Percentiles rank a stretch among this genome's conserved stretches.
Evolutionary conservation across 1,140 invertebrate genomes (phyloP).

Genomic region (Coenobita brevimanus): DNA sequence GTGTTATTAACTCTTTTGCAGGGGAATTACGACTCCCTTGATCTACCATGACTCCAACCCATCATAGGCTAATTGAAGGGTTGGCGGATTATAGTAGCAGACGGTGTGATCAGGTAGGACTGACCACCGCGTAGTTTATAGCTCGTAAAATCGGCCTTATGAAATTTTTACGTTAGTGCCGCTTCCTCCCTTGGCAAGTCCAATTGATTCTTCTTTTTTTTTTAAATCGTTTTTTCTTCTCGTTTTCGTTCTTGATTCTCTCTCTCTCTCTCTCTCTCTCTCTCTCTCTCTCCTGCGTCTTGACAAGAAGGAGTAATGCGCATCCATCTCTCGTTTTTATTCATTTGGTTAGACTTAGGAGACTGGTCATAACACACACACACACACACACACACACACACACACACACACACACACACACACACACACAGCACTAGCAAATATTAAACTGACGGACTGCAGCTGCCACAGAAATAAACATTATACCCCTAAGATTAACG

Average conservation of each 20-base stretch:
- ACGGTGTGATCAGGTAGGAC: slow-evolving; percentile 32
- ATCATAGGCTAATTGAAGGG: slow-evolving; percentile 51
- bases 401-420: no score
- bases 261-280: slow-evolving; percentile 10
- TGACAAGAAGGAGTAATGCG: no score
- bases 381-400: no score
- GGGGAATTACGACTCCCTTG: slow-evolving; percentile 37
- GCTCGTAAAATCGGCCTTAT: slow-evolving; percentile 43
- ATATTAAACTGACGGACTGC: no score
- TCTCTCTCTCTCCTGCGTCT: slow-evolving; percentile 20
- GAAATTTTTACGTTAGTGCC: slow-evolving; percentile 22
- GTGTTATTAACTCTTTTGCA: slow-evolving; percentile 43
- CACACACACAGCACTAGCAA: no score
- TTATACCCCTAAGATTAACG: no score
- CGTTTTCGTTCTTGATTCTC: no score
- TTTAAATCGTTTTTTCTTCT: no score
- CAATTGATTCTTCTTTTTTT: slow-evolving; percentile 41
- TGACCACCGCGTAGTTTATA: slow-evolving; percentile 37
- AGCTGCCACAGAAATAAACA: no score
- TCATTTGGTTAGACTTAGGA: no score
- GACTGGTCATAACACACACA: no score
- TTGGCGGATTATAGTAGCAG: slow-evolving; percentile 26
- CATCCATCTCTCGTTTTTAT: no score
- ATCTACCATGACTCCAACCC: slow-evolving; percentile 33
- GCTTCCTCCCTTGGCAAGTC: neutral